Evolutionary conservation across 2,113 vertebrate genomes (phyloP).

Genomic region (Carassius gibelio): DNA sequence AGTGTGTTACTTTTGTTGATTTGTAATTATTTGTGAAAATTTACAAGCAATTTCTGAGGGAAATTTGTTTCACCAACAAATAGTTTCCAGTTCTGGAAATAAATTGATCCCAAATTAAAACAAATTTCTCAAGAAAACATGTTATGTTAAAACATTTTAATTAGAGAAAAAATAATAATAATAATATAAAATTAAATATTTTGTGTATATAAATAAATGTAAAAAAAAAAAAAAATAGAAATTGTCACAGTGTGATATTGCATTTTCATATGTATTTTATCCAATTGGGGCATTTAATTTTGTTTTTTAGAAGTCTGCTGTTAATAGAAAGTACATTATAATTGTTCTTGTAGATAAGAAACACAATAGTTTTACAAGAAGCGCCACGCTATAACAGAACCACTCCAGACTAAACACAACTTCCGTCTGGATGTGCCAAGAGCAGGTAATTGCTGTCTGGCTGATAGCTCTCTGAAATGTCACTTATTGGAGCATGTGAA

Average conservation of each 20-base stretch:
- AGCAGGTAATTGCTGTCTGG: slow-evolving; percentile 60
- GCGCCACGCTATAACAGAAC: slow-evolving; percentile 37
- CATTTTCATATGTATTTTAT: not conserved
- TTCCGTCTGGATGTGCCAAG: slow-evolving; percentile 53
- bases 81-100: not conserved
- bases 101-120: not conserved
- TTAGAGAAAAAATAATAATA: not conserved
- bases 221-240: not conserved
- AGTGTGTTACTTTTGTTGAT: no score
- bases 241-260: no score
- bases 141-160: no score
- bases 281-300: not conserved
- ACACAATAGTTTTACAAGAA: slow-evolving; percentile 27
- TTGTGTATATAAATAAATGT: not conserved
- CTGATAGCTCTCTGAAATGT: slow-evolving; percentile 59
- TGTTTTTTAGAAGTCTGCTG: not conserved
- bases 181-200: not conserved
- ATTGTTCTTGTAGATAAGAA: not conserved
- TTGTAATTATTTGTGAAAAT: no score
- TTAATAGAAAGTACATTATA: not conserved
- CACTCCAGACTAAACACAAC: slow-evolving; percentile 54
- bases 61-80: no score
- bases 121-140: not conserved
- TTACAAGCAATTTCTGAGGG: not conserved
- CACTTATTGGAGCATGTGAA: slow-evolving; percentile 61